Percentiles rank a stretch among this genome's conserved stretches.
These are phyloP conservation scores for Gobiocypris rarus DNA, from an alignment of 2,113 vertebrate species.

Conservation along the genomic window DNA sequence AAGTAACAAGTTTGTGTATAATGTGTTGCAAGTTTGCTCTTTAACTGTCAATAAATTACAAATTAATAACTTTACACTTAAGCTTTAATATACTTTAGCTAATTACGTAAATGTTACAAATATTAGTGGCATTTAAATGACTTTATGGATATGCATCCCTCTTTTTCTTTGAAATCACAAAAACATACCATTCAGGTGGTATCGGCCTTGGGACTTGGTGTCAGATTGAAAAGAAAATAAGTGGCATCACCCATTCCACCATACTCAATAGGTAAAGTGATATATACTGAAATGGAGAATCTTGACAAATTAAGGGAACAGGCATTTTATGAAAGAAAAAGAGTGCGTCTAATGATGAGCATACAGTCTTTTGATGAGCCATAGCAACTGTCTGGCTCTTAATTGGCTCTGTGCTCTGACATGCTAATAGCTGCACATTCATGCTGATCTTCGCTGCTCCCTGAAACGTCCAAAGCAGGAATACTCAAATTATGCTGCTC, in stretches of 20 bases:
- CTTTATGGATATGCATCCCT: no score
- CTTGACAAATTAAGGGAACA: background rate
- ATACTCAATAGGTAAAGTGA: no score
- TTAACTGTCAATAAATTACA: background rate
- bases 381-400: slow-evolving; percentile 15
- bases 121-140: no score
- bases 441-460: background rate
- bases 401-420: slow-evolving; percentile 42
- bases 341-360: background rate
- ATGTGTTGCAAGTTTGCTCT: background rate
- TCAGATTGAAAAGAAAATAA: no score
- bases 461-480: slow-evolving; percentile 7
- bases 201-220: no score
- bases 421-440: slow-evolving; percentile 45
- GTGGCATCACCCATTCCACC: no score
- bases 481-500: slow-evolving; percentile 14
- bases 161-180: no score
- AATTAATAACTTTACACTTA: background rate
- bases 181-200: no score
- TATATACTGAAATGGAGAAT: no score
- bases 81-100: no score
- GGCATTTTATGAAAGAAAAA: background rate
- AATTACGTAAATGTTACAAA: no score
- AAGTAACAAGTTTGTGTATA: background rate
- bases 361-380: slow-evolving; percentile 11